Base-by-base conservation (phyloP, 37 sponge, comb jelly and placozoan genomes). In the Chondrosia reniformis region DNA sequence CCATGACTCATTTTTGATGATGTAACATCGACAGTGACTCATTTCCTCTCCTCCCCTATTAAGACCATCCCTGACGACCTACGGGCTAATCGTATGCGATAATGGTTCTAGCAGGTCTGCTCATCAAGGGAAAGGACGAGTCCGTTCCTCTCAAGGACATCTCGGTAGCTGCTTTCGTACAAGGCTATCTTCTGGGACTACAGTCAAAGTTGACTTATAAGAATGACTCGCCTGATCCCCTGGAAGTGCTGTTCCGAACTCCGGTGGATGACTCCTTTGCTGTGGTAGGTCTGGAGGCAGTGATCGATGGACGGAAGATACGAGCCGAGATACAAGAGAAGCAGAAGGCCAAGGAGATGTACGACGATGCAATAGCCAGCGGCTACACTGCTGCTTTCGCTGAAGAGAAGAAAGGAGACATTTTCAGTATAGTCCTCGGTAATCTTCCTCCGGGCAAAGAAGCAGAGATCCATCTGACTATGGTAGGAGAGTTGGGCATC, bases 281-380 rank as follows among this genome's bases (percentile, higher is more conserved):
- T 0, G 86, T 90, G 15, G 83, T 82, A 13, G 80, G 79, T 4
- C 76, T 90, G 44, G 65, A 37, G 0, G 83, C 84, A 5, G 80
- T 79, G 31, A 88, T 90, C 71, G 86, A 85, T 61, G 91, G 84
- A 0, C 63, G 80, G 13, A 72, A 24, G 67, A 64, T 90, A 46
- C 58, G 32, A 44, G 91, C 82, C 17, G 80, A 84, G 33, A 58
- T 90, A 30, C 75, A 81, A 36, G 91, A 90, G 74, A 85, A 85
- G 43, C 80, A 77, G 44, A 78, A 86, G 46, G 91, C 86, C 4
- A 69, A 71, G 55, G 74, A 66, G 25, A 66, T 38, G 45, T 90
- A 85, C 55, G 86, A 85, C 33, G 84, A 90, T 34, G 91, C 86
- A 0, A 79, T 90, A 8, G 74, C 79, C 46, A 82, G 86, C 75